phyloP scores from a whole-genome alignment of 1,140 invertebrate genomes.

The Epicauta chinensis region DNA sequence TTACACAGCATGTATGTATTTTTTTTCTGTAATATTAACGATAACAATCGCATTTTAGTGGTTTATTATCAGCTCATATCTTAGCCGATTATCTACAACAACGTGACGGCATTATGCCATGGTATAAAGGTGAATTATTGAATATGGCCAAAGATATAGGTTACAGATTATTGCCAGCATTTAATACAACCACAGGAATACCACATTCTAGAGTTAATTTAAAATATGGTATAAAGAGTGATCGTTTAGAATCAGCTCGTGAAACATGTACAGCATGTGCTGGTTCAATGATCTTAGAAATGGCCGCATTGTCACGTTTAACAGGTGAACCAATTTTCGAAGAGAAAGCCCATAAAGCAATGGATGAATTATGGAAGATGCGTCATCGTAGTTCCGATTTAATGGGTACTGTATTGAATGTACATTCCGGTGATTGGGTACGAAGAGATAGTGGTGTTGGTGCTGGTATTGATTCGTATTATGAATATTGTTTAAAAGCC shows the following conservation, averaged over 20 bases:
- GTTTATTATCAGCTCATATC: slow-evolving; percentile 89
- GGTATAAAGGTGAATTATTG: slow-evolving; percentile 90
- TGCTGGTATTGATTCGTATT: slow-evolving; percentile 98
- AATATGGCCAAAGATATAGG: slow-evolving; percentile 89
- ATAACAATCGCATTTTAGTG: slow-evolving; percentile 52
- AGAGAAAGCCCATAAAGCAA: slow-evolving; percentile 89
- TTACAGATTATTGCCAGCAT: slow-evolving; percentile 86
- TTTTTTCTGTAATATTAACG: slow-evolving; percentile 11
- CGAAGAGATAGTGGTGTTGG: slow-evolving; percentile 93
- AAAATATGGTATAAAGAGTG: slow-evolving; percentile 76
- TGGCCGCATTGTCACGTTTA: slow-evolving; percentile 89
- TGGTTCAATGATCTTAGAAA: slow-evolving; percentile 97
- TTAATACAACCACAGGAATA: slow-evolving; percentile 97
- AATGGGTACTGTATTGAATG: slow-evolving; percentile 90
- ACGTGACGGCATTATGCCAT: slow-evolving; percentile 67
- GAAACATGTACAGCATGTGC: slow-evolving; percentile 98
- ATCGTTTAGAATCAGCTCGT: slow-evolving; percentile 63
- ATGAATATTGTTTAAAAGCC: slow-evolving; percentile 96
- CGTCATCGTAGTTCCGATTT: slow-evolving; percentile 86
- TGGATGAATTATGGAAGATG: slow-evolving; percentile 95
- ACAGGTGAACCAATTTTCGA: slow-evolving; percentile 92
- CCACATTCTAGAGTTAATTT: slow-evolving; percentile 94
- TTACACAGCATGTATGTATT: too few relatives aligned
- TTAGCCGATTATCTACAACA: slow-evolving; percentile 76
- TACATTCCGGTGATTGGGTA: slow-evolving; percentile 97